A percentile compares a stretch with the other conserved stretches of the same genome.
Evolutionary conservation across 2,113 vertebrate species (phyloP).

Genomic region (Nansenia antarctica): DNA sequence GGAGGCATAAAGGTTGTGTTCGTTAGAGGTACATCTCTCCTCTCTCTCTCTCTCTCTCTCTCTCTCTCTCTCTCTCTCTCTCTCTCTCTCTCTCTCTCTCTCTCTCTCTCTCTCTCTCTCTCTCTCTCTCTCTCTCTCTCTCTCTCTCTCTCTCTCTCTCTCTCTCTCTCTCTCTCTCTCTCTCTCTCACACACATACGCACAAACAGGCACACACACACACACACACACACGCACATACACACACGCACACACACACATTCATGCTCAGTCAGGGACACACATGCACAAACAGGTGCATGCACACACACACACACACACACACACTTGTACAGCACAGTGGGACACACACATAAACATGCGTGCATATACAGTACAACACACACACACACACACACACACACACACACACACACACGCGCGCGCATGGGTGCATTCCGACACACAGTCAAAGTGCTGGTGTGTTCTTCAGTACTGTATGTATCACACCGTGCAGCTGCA

Average conservation of each 20-base stretch:
- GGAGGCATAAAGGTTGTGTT: constrained; percentile 59
- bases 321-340: background rate
- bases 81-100: constrained; percentile 6
- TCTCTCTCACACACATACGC: background rate
- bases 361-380: background rate
- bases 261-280: background rate
- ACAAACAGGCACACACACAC: background rate
- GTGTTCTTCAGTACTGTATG: background rate
- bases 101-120: constrained; percentile 2
- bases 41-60: background rate
- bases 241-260: constrained; percentile 6
- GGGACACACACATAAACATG: background rate
- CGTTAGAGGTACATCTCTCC: constrained; percentile 37
- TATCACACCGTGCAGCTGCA: background rate
- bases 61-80: constrained; percentile 2
- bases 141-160: constrained; percentile 2
- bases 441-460: background rate
- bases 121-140: constrained; percentile 6
- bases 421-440: background rate
- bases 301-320: background rate
- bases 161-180: constrained; percentile 1
- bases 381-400: background rate
- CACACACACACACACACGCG: background rate
- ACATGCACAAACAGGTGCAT: background rate
- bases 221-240: background rate